These are phyloP conservation scores for Pterois miles DNA, from an alignment of 2,797 vertebrate species.

Conservation along the genomic window DNA sequence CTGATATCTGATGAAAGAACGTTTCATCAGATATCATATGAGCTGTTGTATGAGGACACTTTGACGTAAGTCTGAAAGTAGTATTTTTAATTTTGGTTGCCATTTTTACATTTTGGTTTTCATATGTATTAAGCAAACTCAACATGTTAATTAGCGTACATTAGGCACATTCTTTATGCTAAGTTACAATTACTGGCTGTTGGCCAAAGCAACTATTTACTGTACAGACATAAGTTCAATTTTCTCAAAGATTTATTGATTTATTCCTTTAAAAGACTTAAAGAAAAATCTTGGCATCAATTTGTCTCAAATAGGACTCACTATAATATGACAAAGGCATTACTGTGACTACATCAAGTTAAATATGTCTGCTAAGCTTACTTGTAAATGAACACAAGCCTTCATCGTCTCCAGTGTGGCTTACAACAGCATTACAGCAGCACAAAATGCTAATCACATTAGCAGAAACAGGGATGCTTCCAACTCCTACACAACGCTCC, in stretches of 20 bases:
- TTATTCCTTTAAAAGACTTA: background rate
- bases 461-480: conserved; percentile 39
- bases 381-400: conserved; percentile 32
- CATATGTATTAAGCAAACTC: background rate
- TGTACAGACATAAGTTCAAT: background rate
- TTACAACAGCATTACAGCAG: conserved; percentile 19
- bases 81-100: background rate
- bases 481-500: conserved; percentile 36
- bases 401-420: conserved; percentile 11
- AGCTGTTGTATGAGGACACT: too few species aligned
- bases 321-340: background rate
- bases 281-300: background rate
- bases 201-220: background rate
- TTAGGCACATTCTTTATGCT: background rate
- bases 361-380: conserved; percentile 11
- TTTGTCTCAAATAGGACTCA: background rate
- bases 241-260: background rate
- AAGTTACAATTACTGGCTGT: background rate
- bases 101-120: background rate
- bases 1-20: too few species aligned
- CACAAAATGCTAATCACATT: conserved; percentile 46
- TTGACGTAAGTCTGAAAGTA: background rate
- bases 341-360: background rate
- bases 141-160: background rate
- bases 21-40: too few species aligned